Conservation (phyloP, 1,140 invertebrate species). For the Lineus longissimus region DNA sequence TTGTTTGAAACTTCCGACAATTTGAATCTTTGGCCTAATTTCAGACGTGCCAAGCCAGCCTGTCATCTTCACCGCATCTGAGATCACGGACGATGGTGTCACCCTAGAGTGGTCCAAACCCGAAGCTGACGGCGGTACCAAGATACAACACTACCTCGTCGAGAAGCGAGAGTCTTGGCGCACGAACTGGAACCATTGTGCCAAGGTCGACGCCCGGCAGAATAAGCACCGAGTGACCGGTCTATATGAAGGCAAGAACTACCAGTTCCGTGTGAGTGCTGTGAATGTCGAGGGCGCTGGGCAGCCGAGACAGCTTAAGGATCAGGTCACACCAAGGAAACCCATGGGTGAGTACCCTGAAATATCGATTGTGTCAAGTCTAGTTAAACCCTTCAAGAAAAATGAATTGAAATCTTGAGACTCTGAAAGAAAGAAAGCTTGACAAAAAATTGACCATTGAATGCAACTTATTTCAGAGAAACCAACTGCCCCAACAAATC, state of each 20-base stretch:
- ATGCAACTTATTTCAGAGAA: slow-evolving; percentile 65
- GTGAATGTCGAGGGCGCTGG: slow-evolving; percentile 85
- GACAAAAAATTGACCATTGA: too few relatives aligned
- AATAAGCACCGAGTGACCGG: slow-evolving; percentile 39
- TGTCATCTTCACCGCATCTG: slow-evolving; percentile 3
- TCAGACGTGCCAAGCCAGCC: slow-evolving; percentile 41
- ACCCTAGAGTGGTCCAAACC: slow-evolving; percentile 80
- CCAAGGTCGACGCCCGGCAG: slow-evolving; percentile 27
- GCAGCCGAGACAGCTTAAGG: slow-evolving; percentile 32
- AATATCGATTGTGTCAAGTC: neutral
- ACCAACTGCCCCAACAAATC: slow-evolving; percentile 56
- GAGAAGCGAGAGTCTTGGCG: slow-evolving; percentile 69
- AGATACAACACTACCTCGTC: slow-evolving; percentile 84
- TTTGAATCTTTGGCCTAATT: slow-evolving; percentile 10
- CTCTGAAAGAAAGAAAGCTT: neutral
- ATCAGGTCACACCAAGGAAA: slow-evolving; percentile 23
- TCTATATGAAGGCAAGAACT: slow-evolving; percentile 88
- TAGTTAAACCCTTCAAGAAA: neutral
- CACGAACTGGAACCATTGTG: slow-evolving; percentile 61
- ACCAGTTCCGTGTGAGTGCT: slow-evolving; percentile 89
- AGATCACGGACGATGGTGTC: slow-evolving; percentile 40
- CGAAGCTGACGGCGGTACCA: slow-evolving; percentile 93
- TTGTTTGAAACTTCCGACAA: neutral
- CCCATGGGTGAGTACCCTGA: neutral
- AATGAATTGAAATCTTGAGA: neutral